Evolutionary conservation across 2,113 vertebrate species (phyloP), one percentile per base, ranked within the genome.

Genomic region (Pollachius pollachius): DNA sequence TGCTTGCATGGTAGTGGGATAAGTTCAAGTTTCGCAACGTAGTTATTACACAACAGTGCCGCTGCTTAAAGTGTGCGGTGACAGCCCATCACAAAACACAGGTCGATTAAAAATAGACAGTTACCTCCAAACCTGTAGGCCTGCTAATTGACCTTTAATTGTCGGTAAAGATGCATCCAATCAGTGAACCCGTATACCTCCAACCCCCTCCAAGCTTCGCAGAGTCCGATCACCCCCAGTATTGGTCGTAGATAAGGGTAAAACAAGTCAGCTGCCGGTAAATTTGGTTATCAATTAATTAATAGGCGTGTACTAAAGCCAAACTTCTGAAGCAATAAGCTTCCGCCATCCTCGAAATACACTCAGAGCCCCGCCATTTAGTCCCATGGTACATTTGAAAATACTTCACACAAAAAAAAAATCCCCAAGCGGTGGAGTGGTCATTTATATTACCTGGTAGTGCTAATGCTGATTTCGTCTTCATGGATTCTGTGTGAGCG

Each of bases 401-500:
- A 25, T 9, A 21, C 60, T 25, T 23, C 1, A 48, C 6, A 41
- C 8, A 48, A 9, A 48, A 48, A 13, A 7, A 11, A 48, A 48
- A 1, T 48, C 9, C 41, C 41, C 41, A 48, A 48, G 41, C 11
- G 6, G 6, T 48, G 41, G 41, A 48, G 41, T 2, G 12, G 41
- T 62, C 4, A 23, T 61, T 61, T n/a, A 60, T 61, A 81, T 80
- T 59, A 89, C 88, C 87, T 87, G 78, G 52, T 62, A 60, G 70
- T 62, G 73, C 67, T 68, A 78, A 77, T 13, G 48, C 75, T 27
- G 34, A 56, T 52, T 27, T 75, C 70, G 81, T 76, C 87, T 67
- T 86, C 87, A 88, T 89, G 73, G 80, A 84, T 82, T 82, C 85
- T 3, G 8, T 9, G 41, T 48, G 41, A 56, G 74, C 63, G 75